Evolutionary conservation across 1,140 invertebrate genomes (phyloP).

Genomic region (Akabosia matsudoensis): DNA sequence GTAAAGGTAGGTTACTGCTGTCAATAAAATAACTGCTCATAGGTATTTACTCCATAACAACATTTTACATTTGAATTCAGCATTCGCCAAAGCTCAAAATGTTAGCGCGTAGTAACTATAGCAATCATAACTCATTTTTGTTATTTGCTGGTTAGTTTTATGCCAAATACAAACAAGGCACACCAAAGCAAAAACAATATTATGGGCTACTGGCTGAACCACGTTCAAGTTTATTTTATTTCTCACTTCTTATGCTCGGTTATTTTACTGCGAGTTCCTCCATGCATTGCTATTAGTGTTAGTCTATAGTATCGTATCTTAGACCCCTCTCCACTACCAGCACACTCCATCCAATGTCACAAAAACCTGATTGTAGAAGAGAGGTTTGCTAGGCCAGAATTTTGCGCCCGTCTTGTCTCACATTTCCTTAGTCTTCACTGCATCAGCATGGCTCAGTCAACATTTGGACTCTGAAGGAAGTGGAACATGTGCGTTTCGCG

Average conservation of each 20-base stretch:
- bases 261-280: not conserved
- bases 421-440: not conserved
- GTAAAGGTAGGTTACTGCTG: not conserved
- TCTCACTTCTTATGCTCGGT: not conserved
- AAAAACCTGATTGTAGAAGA: not conserved
- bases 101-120: not conserved
- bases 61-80: not conserved
- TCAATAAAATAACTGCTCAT: too few species aligned
- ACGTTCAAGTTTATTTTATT: not conserved
- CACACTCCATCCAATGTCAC: conserved; percentile 7
- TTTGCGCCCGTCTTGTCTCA: not conserved
- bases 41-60: not conserved
- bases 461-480: conserved; percentile 13
- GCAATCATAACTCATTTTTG: not conserved
- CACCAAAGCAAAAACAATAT: not conserved
- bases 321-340: not conserved
- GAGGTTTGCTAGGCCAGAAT: not conserved
- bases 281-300: not conserved
- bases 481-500: conserved; percentile 1
- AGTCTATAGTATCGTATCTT: not conserved
- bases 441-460: not conserved
- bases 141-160: not conserved
- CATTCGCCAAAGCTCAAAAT: not conserved
- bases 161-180: not conserved
- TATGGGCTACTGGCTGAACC: not conserved